These are phyloP conservation scores for Craterocephalus amniculus DNA, from an alignment of 2,797 vertebrate genomes.

Conservation along the genomic window DNA sequence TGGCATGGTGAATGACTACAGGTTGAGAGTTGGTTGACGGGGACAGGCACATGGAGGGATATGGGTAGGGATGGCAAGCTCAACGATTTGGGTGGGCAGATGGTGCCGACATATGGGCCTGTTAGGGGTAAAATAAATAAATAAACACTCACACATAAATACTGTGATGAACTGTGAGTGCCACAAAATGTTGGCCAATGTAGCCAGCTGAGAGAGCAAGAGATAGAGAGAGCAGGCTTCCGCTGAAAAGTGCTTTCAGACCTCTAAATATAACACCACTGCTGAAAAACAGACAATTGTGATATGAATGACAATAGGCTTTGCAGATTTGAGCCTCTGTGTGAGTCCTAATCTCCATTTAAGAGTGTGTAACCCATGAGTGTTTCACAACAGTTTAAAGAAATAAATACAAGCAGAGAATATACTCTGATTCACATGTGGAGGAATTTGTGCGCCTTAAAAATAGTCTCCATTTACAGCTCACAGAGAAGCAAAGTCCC, in stretches of 20 bases:
- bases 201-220: conserved; percentile 49
- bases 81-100: conserved; percentile 72
- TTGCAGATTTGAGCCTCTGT: conserved; percentile 36
- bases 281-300: conserved; percentile 19
- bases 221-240: conserved; percentile 41
- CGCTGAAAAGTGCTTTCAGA: conserved; percentile 37
- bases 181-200: conserved; percentile 65
- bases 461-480: conserved; percentile 12
- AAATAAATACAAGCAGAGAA: not conserved
- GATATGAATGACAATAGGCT: conserved; percentile 34
- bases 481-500: conserved; percentile 10
- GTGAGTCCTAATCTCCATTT: conserved; percentile 38
- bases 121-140: conserved; percentile 81
- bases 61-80: conserved; percentile 45
- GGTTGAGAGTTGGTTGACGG: conserved; percentile 52
- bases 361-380: conserved; percentile 4
- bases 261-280: conserved; percentile 35
- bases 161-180: conserved; percentile 73
- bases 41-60: conserved; percentile 46
- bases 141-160: conserved; percentile 76
- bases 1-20: conserved; percentile 37
- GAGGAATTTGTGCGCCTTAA: conserved; percentile 22
- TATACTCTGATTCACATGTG: not conserved
- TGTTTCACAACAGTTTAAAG: not conserved
- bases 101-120: conserved; percentile 76